phyloP scores from a whole-genome alignment of 1,140 invertebrate species.

The Agraylea sexmaculata region DNA sequence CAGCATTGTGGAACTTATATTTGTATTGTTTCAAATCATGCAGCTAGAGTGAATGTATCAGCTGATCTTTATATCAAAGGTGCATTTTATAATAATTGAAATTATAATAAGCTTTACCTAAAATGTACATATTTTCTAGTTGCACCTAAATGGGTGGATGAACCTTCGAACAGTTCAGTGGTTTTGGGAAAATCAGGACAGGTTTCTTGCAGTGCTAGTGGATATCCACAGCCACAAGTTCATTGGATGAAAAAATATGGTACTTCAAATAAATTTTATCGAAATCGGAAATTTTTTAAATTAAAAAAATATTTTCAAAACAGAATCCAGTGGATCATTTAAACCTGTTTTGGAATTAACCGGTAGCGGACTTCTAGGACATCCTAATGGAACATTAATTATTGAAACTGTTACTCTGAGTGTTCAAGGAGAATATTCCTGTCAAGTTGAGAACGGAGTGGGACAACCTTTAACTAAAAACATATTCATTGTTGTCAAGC shows the following conservation, averaged over 20 bases:
- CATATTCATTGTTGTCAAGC: constrained; percentile 66
- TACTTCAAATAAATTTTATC: constrained; percentile 21
- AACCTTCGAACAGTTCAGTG: constrained; percentile 63
- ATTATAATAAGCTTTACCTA: background rate
- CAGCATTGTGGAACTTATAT: constrained; percentile 78
- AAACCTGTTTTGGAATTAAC: constrained; percentile 44
- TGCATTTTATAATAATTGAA: constrained; percentile 28
- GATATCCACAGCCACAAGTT: constrained; percentile 59
- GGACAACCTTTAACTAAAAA: constrained; percentile 67
- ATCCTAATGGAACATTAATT: constrained; percentile 54
- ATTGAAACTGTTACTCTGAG: constrained; percentile 56
- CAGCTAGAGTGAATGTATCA: constrained; percentile 70
- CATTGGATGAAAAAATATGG: constrained; percentile 61
- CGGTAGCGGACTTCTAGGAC: constrained; percentile 43
- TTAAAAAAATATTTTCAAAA: constrained; percentile 8
- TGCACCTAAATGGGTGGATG: constrained; percentile 71
- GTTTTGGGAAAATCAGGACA: constrained; percentile 58
- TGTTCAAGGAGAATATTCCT: constrained; percentile 76
- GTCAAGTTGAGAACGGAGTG: constrained; percentile 75
- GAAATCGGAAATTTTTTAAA: background rate
- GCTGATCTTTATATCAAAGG: constrained; percentile 75
- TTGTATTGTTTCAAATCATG: constrained; percentile 73
- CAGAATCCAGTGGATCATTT: constrained; percentile 35
- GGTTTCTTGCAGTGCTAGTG: constrained; percentile 67
- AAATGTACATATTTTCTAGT: constrained; percentile 39